Evolutionary conservation across 2,888 invertebrate genomes (phyloP).

Genomic region (Lepidochrysops patricia): DNA sequence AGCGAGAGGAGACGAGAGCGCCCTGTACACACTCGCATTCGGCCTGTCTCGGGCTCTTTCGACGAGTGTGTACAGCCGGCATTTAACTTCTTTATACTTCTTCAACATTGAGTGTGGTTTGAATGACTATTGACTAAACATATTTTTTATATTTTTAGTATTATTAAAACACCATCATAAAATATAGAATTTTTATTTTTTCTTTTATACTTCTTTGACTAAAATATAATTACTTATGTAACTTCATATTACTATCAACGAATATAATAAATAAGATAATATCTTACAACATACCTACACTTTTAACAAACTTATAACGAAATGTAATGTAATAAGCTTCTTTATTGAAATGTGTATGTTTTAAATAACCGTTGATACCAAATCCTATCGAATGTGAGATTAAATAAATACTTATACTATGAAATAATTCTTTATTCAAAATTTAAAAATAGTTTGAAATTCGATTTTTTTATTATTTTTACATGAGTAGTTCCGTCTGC

Average conservation of each 20-base stretch:
- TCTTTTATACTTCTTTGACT: not conserved
- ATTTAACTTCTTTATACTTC: too few relatives aligned
- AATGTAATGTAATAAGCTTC: not conserved
- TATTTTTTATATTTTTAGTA: not conserved
- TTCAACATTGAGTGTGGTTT: too few relatives aligned
- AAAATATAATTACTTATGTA: not conserved
- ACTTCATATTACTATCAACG: not conserved
- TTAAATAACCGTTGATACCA: not conserved
- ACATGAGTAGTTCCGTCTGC: too few relatives aligned
- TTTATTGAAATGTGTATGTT: not conserved
- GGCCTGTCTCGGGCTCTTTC: too few relatives aligned
- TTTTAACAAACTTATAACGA: not conserved
- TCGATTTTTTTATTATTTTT: too few relatives aligned
- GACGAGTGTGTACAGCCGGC: too few relatives aligned
- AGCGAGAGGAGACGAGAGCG: too few relatives aligned
- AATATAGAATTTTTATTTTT: slow-evolving; percentile 6
- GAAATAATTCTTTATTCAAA: too few relatives aligned
- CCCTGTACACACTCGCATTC: too few relatives aligned
- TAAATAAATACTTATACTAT: too few relatives aligned
- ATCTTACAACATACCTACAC: not conserved
- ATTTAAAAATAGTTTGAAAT: not conserved
- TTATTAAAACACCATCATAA: not conserved
- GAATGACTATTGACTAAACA: too few relatives aligned
- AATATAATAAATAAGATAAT: not conserved
- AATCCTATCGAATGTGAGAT: too few relatives aligned